These are phyloP conservation scores for Cephus nigrinus DNA, from an alignment of 2,888 invertebrate species.

Conservation along the genomic window DNA sequence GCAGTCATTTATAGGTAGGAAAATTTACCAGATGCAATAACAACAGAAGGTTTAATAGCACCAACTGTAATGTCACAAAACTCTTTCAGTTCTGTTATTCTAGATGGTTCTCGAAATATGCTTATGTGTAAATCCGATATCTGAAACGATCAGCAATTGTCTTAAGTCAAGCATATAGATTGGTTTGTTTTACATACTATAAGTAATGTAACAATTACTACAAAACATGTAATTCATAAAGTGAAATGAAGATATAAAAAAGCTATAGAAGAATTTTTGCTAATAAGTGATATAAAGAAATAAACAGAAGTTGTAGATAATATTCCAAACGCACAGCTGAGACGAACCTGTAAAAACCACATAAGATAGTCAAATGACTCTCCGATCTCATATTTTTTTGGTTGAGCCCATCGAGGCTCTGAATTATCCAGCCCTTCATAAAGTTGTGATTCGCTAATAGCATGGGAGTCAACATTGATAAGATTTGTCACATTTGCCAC, in stretches of 20 bases:
- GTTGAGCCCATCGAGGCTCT: constrained; percentile 34
- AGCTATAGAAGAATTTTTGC: not conserved
- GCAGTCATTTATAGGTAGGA: constrained; percentile 5
- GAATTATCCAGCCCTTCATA: constrained; percentile 25
- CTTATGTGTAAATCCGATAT: constrained; percentile 92
- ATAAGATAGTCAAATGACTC: constrained; percentile 73
- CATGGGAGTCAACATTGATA: constrained; percentile 71
- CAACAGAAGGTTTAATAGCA: constrained; percentile 79
- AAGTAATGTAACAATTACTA: not conserved
- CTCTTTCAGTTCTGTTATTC: constrained; percentile 81
- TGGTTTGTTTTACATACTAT: constrained; percentile 9
- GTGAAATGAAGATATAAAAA: not conserved
- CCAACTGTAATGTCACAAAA: constrained; percentile 82
- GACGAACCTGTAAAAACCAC: constrained; percentile 82
- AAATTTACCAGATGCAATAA: constrained; percentile 80
- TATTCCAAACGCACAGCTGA: not conserved
- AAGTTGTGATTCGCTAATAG: constrained; percentile 33
- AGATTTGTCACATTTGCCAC: constrained; percentile 77
- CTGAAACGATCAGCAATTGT: constrained; percentile 67
- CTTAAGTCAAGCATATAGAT: constrained; percentile 7
- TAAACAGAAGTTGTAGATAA: not conserved
- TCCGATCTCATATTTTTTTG: constrained; percentile 65
- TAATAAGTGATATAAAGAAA: not conserved
- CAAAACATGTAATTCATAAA: constrained; percentile 19
- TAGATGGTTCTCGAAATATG: constrained; percentile 79